Evolutionary conservation across 2,888 invertebrate genomes (phyloP).

Genomic region (Pseudanteris insignis): DNA sequence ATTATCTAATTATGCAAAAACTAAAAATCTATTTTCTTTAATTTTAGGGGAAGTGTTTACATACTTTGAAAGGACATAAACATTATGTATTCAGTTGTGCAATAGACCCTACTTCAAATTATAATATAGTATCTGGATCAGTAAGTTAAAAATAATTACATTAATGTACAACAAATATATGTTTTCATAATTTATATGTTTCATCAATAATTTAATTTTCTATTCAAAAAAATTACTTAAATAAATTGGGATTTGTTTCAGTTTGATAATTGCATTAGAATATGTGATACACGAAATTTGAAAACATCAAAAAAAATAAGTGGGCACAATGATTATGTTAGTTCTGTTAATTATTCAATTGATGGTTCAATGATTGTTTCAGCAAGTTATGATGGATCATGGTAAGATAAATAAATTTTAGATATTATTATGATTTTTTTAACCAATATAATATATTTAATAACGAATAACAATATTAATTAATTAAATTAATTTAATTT

Average conservation of each 20-base stretch:
- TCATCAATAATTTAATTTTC: too few relatives aligned
- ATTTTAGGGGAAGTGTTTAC: conserved; percentile 89
- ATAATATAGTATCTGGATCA: conserved; percentile 95
- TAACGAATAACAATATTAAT: too few relatives aligned
- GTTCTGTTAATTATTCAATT: conserved; percentile 13
- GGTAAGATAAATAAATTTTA: too few relatives aligned
- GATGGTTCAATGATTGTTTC: conserved; percentile 72
- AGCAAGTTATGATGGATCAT: conserved; percentile 97
- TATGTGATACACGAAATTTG: conserved; percentile 11
- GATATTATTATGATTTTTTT: too few relatives aligned
- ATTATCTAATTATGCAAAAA: too few relatives aligned
- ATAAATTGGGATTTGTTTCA: neutral
- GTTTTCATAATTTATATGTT: too few relatives aligned
- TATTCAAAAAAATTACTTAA: neutral
- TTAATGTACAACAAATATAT: too few relatives aligned
- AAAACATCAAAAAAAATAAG: neutral
- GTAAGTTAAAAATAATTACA: conserved; percentile 68
- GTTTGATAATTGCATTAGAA: conserved; percentile 6
- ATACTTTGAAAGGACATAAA: conserved; percentile 98
- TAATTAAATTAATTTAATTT: too few relatives aligned
- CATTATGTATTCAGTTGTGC: conserved; percentile 99
- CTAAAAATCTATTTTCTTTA: too few relatives aligned
- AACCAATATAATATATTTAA: too few relatives aligned
- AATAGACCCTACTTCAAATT: conserved; percentile 98
- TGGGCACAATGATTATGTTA: conserved; percentile 15